Percentiles rank a stretch among this genome's conserved stretches.
phyloP scores from a whole-genome alignment of 2,113 vertebrate species.

The Apteryx mantelli region DNA sequence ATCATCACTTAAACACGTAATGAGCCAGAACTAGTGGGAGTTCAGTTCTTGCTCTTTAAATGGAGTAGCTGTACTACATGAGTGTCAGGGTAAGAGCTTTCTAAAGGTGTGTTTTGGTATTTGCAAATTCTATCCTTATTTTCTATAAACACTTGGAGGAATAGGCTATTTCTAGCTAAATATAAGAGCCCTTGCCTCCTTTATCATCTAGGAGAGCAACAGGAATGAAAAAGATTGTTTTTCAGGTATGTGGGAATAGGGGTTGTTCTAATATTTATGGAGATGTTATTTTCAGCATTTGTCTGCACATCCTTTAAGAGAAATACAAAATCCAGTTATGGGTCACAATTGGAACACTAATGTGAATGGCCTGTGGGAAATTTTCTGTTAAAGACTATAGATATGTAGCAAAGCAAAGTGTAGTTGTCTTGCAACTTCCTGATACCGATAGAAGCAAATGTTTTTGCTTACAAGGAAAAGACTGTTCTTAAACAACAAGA shows the following conservation, averaged over 20 bases:
- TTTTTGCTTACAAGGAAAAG: slow-evolving; percentile 13
- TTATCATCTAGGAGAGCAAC: background rate
- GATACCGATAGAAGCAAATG: background rate
- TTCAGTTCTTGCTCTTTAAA: background rate
- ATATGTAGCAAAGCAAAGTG: background rate
- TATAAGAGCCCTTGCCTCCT: background rate
- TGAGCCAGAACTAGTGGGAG: background rate
- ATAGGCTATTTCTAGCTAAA: background rate
- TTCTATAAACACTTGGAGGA: background rate
- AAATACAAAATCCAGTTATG: background rate
- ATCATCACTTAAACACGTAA: background rate
- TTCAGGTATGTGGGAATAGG: background rate
- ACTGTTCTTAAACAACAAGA: slow-evolving; percentile 28
- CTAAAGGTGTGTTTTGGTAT: background rate
- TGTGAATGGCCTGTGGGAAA: background rate
- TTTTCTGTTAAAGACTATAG: background rate
- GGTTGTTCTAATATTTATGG: background rate
- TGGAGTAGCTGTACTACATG: background rate
- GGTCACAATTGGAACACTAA: background rate
- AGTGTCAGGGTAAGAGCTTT: background rate
- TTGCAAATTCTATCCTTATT: background rate
- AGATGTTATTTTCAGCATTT: background rate
- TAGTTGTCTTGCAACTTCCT: slow-evolving; percentile 31
- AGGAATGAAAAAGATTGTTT: background rate
- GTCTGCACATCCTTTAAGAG: background rate